Base-by-base conservation (phyloP, 2,888 invertebrate genomes). In the Galerucella nymphaeae region DNA sequence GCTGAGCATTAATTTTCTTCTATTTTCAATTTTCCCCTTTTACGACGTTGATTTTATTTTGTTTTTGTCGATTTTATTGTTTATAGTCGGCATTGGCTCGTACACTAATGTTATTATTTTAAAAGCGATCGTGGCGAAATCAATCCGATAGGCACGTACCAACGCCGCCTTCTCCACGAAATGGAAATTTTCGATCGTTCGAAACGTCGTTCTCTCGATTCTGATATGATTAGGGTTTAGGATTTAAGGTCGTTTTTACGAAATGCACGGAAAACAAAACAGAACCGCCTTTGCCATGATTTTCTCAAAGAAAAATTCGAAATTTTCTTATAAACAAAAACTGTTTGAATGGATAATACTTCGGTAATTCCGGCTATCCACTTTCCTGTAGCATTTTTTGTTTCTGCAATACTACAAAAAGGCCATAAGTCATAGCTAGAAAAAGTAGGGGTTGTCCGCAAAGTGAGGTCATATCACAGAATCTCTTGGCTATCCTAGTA, bases 51-150 rank as follows among this genome's bases (percentile, higher is more conserved):
- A 73, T 73, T 76, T 75, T 77, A 72, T 78, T 80, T 78, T 78
- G 72, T 75, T 77, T 73, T 66, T 75, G 75, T 61, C 79, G 80
- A 80, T 81, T 82, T 83, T 83, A 84, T 84, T 84, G 84, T 84
- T 85, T 84, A 83, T 85, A 83, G 82, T 82, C 82, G 81, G 76
- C 72, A 78, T 78, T 79, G 76, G 76, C 73, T 77, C 73, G 82
- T 84, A 83, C 83, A 82, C 82, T 84, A 84, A 84, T 85, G 82
- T 84, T 83, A 84, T 85, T 85, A 84, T 85, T 85, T 80, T 83
- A 81, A 82, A 82, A 78, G 75, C 79, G 82, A 83, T 81, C 82
- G 70, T 64, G 80, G 79, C 80, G 82, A 79, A 76, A 76, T 75
- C 76, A 76, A 75, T 73, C 67, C 72, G 65, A 64, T 64, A 50